Base-by-base conservation (phyloP, 2,797 vertebrate genomes). In the Cynopterus sphinx region DNA sequence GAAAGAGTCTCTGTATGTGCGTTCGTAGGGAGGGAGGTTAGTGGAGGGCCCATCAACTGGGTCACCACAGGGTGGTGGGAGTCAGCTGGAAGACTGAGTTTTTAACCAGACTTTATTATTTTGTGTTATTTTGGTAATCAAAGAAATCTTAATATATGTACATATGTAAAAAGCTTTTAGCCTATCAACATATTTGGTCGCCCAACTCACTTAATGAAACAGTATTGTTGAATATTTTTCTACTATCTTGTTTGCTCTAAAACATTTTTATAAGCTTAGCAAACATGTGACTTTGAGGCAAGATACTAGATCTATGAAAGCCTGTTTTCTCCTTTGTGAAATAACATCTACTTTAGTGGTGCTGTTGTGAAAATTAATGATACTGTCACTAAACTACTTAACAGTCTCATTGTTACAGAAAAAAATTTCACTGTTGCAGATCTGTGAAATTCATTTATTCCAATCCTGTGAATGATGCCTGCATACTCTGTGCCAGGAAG, bases 41-140 rank as follows among this genome's bases (percentile, higher is more conserved):
- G 33, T 61, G 33, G 36, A 31, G 49, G 65, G 6, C 5, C 41
- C 39, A 46, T 59, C 36, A 36, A 16, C 28, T 36, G 46, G 57
- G 31, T 43, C 43, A 43, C 33, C 5, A 11, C 22, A 53, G 7
- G 7, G 26, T 36, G 53, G 31, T 68, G 28, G 57, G 31, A 43
- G 13, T 87, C 61, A 57, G n/a, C 71, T 87, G 22, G 41, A 81
- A 95, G 59, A 61, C 49, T 73, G 33, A 63, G n/a, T 41, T 91
- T 95, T 90, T 93, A 89, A 77, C 85, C 41, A 82, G 68, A 88
- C 33, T 70, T 82, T 77, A 49, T 53, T 78, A 26, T 78, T 82
- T 68, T 75, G 3, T 95, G 33, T 85, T 92, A 49, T 87, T 95
- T 91, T 77, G 41, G 15, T 95, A 71, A 49, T 91, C 95, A 97